A percentile compares a stretch with the other conserved stretches of the same genome.
These are phyloP conservation scores for Halichoeres trimaculatus DNA, from an alignment of 2,113 vertebrate species.

Conservation along the genomic window DNA sequence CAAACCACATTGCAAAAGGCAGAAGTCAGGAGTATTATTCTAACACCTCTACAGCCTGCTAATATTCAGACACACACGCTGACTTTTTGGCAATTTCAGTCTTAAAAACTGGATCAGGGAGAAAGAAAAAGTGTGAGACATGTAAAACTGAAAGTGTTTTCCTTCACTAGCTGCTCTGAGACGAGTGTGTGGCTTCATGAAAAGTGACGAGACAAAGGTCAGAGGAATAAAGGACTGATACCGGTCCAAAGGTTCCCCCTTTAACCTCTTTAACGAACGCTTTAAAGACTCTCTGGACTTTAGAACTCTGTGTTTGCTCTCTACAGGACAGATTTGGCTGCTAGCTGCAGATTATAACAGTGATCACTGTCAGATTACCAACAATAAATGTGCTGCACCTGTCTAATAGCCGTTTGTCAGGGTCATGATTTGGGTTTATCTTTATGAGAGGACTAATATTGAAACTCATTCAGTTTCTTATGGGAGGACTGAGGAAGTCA, in stretches of 20 bases:
- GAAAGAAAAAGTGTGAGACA: background rate
- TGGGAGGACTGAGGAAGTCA: too few relatives aligned
- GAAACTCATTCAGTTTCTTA: too few relatives aligned
- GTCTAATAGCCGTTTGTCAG: too few relatives aligned
- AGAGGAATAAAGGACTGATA: background rate
- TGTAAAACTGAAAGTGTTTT: background rate
- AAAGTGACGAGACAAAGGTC: conserved; percentile 30
- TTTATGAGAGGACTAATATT: background rate
- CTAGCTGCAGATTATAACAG: background rate
- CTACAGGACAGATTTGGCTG: too few relatives aligned
- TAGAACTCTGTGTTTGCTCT: background rate
- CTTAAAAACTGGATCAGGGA: background rate
- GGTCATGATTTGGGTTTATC: too few relatives aligned
- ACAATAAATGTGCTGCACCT: too few relatives aligned
- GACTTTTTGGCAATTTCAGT: background rate
- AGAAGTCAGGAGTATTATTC: background rate
- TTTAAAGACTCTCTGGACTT: background rate
- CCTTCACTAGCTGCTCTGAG: background rate
- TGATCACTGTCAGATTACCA: background rate
- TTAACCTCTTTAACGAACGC: background rate
- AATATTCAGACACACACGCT: background rate
- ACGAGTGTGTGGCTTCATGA: background rate
- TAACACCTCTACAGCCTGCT: background rate
- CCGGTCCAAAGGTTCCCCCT: conserved; percentile 42
- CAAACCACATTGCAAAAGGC: background rate